These are phyloP conservation scores for Tauraco erythrolophus DNA, from an alignment of 2,113 vertebrate species.

Conservation along the genomic window DNA sequence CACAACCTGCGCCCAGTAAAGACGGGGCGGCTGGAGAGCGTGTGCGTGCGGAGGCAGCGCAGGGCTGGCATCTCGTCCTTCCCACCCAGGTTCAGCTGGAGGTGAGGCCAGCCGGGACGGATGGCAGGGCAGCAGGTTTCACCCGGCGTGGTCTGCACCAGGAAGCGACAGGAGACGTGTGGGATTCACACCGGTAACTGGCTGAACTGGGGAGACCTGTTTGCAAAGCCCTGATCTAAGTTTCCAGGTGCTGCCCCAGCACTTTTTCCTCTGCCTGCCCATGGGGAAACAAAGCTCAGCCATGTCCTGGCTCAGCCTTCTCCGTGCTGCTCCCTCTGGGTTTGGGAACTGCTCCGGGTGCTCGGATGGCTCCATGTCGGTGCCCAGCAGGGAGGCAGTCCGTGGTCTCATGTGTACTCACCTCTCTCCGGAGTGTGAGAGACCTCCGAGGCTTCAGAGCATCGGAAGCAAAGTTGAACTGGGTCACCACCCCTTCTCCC, in stretches of 20 bases:
- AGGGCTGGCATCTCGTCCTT: not conserved
- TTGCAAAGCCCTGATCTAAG: not conserved
- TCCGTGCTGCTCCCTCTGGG: not conserved
- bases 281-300: not conserved
- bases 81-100: not conserved
- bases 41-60: not conserved
- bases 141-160: fast-evolving
- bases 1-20: not conserved
- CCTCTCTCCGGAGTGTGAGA: not conserved
- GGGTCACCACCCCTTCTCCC: not conserved
- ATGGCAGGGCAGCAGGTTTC: not conserved
- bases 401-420: not conserved
- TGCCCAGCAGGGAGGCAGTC: not conserved
- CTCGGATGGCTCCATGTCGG: fast-evolving
- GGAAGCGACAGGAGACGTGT: not conserved
- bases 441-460: not conserved
- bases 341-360: not conserved
- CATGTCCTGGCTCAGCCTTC: not conserved
- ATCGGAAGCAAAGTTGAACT: not conserved
- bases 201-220: not conserved
- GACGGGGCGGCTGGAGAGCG: not conserved
- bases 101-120: not conserved
- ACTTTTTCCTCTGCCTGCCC: not conserved
- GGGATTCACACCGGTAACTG: not conserved
- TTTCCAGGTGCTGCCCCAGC: not conserved